Evolutionary conservation across 2,888 invertebrate genomes (phyloP).

Genomic region (Tachina grossa): DNA sequence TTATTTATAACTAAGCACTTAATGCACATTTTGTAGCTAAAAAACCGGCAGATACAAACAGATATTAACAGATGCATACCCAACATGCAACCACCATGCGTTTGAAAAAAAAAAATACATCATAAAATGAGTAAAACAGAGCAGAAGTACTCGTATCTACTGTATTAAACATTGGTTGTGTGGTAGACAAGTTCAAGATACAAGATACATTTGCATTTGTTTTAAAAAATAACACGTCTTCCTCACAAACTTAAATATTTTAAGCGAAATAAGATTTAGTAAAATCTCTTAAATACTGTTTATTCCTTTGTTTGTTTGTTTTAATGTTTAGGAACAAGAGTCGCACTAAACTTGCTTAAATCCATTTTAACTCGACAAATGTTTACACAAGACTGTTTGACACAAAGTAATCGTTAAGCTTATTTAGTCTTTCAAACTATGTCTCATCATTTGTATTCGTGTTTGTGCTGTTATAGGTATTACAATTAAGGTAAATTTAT

Average conservation of each 20-base stretch:
- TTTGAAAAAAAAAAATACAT: neutral
- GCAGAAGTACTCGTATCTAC: constrained; percentile 41
- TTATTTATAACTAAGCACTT: constrained; percentile 61
- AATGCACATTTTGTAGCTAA: constrained; percentile 59
- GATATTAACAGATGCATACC: constrained; percentile 30
- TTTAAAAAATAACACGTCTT: constrained; percentile 39
- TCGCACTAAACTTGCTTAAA: neutral
- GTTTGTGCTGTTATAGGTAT: constrained; percentile 28
- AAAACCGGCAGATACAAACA: constrained; percentile 57
- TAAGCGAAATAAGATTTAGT: neutral
- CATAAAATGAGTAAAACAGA: constrained; percentile 35
- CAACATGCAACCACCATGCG: constrained; percentile 20
- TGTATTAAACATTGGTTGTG: constrained; percentile 3
- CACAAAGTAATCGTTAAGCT: constrained; percentile 38
- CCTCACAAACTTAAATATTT: constrained; percentile 22
- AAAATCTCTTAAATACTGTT: neutral
- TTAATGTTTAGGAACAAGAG: neutral
- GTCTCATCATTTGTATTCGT: constrained; percentile 23
- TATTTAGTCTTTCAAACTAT: constrained; percentile 36
- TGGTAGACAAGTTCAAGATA: constrained; percentile 67
- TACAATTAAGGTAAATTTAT: constrained; percentile 51
- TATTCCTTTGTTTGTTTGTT: neutral
- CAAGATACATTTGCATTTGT: constrained; percentile 60
- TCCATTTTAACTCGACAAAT: constrained; percentile 39
- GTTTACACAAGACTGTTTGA: constrained; percentile 52